Conservation (phyloP, 2,113 vertebrate genomes). For the Syngnathus typhle region DNA sequence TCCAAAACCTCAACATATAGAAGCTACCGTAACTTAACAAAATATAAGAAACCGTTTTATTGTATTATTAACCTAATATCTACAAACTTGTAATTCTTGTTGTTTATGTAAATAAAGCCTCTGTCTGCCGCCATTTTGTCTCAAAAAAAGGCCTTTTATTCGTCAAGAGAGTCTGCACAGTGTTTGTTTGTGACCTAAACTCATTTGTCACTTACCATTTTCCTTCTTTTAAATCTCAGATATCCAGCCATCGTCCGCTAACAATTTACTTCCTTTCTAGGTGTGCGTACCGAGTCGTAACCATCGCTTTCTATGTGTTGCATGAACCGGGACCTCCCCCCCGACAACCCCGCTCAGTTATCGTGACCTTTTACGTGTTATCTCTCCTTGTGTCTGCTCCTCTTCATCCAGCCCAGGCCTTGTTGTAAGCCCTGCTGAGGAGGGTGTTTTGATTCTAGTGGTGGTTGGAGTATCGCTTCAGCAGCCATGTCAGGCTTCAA, state of each 20-base stretch:
- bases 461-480: slow-evolving; percentile 54
- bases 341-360: slow-evolving; percentile 10
- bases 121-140: not conserved
- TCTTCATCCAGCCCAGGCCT: slow-evolving; percentile 63
- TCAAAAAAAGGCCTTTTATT: not conserved
- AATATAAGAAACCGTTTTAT: too few species aligned
- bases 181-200: not conserved
- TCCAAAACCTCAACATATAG: not conserved
- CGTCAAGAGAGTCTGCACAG: not conserved
- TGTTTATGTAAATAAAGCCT: not conserved
- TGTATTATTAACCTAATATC: too few species aligned
- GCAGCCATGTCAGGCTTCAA: slow-evolving; percentile 99
- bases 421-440: slow-evolving; percentile 29
- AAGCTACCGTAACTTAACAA: too few species aligned
- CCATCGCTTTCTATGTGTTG: slow-evolving; percentile 2
- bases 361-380: slow-evolving; percentile 62
- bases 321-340: slow-evolving; percentile 20
- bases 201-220: not conserved
- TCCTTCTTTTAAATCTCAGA: not conserved
- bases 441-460: slow-evolving; percentile 35
- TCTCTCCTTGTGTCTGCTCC: slow-evolving; percentile 68
- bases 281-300: slow-evolving; percentile 10
- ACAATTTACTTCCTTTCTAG: not conserved
- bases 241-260: not conserved
- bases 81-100: too few species aligned